Base-by-base conservation (phyloP, 2,888 invertebrate species). In the Margaritifera margaritifera region DNA sequence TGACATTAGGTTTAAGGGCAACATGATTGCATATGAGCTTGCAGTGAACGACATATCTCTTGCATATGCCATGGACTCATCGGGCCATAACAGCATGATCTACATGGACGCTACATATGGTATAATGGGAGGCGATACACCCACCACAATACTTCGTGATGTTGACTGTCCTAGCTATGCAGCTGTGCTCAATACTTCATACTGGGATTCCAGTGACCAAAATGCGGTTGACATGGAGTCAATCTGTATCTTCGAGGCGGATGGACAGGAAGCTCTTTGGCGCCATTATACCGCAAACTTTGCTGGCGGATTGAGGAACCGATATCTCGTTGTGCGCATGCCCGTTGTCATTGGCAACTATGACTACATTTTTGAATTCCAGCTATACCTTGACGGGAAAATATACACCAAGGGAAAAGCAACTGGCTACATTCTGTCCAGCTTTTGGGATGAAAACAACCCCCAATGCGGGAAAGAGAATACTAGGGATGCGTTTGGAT, bases 101-200 rank as follows among this genome's bases (percentile, higher is more conserved):
- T 80, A 79, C 62, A 74, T 75, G n/a, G 81, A 82, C 66, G 77
- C 82, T 0, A 74, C 77, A 1, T 84, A 76, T 58, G 79, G 81
- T 2, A 71, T 83, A 11, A 64, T 76, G 62, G 73, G 73, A 22
- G 84, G 84, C 4, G 74, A 74, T 19, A 66, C 64, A 2, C 70
- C 72, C n/a, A 31, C 31, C 31, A 31, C 31, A 31, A 71, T 80
- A 11, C 69, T 76, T 67, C 64, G 74, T 3, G 84, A 80, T 1
- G 74, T 82, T 1, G 85, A 85, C 62, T 85, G 85, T 69, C 84
- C 84, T 18, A 75, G 71, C 25, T 69, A 83, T 55, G 83, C 80
- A 0, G 70, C 76, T 2, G 77, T 80, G 22, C 64, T 84, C 18
- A 79, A 81, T 62, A 76, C 77, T 8, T 63, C 76, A 11, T 70